These are phyloP conservation scores for Sanderia malayensis DNA, from an alignment of 30 jellyfish, hydroid and myxozoan genomes.

Conservation along the genomic window DNA sequence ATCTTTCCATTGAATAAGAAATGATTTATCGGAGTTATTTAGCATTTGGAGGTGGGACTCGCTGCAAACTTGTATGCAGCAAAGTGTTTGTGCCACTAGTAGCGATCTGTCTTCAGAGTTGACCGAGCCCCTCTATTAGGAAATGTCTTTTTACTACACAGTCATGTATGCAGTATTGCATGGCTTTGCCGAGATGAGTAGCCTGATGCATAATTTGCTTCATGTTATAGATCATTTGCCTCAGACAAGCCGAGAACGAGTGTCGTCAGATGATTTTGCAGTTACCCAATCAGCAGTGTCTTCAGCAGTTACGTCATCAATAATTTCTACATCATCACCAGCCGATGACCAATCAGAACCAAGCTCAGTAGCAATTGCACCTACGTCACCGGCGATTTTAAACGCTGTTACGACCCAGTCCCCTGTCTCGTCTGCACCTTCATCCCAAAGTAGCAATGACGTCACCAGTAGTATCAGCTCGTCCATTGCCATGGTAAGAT, in stretches of 20 bases:
- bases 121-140: no score
- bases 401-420: constrained; percentile 37
- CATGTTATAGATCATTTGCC: constrained; percentile 33
- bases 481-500: constrained; percentile 18
- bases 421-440: constrained; percentile 13
- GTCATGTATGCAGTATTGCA: no score
- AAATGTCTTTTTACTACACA: no score
- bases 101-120: no score
- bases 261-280: constrained; percentile 32
- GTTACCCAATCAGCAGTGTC: not conserved
- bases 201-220: no score
- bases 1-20: no score
- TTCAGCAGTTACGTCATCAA: not conserved
- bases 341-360: constrained; percentile 32
- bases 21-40: no score
- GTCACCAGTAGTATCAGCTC: constrained; percentile 36
- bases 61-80: no score
- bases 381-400: constrained; percentile 33
- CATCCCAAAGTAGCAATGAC: constrained; percentile 23
- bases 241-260: not conserved
- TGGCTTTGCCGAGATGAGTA: no score
- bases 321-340: constrained; percentile 27
- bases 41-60: no score
- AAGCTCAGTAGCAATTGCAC: constrained; percentile 4
- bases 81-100: no score